Evolutionary conservation across 2,888 invertebrate genomes (phyloP), one percentile per base, ranked within the genome.

Genomic region (Melinaea marsaeus): DNA sequence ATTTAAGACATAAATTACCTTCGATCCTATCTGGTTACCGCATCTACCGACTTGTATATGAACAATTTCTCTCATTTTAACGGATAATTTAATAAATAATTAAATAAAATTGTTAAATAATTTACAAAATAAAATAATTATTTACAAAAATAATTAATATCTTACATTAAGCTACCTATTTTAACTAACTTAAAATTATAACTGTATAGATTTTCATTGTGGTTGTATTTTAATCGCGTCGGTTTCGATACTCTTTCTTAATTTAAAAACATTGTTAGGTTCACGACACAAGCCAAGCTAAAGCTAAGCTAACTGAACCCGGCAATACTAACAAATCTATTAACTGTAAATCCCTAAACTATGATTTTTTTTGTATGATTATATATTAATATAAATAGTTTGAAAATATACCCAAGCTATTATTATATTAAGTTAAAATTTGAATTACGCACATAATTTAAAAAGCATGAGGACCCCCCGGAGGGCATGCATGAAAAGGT

Each of bases 61-160:
- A 61, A 95, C 95, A 74, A 95, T 95, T 92, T 95, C 95, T 85
- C 95, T 93, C 95, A 95, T 95, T 73, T 78, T 89, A 48, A 78
- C 79, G 46, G 65, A 62, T 42, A 82, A 84, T 85, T 85, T 85
- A 62, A 62, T 69, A 73, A 74, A 74, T 65, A 70, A 78, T 78
- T 71, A 57, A 72, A 69, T 69, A 55, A 63, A 69, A 71, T 65
- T 64, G 42, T 62, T 67, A 61, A 51, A 57, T 32, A 76, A 74
- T 73, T 60, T 73, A 73, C 74, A 67, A 76, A 75, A 74, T 64
- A 70, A 72, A 67, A 66, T 63, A 69, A 67, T 69, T 71, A 68
- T 64, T 66, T 13, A 68, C 62, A 75, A 79, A 79, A 75, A 75
- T 75, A 79, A 67, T 72, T 74, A 71, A 72, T 72, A 62, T 72